Conservation (phyloP, 2,888 invertebrate species). For the Neuroscelio doddi region DNA sequence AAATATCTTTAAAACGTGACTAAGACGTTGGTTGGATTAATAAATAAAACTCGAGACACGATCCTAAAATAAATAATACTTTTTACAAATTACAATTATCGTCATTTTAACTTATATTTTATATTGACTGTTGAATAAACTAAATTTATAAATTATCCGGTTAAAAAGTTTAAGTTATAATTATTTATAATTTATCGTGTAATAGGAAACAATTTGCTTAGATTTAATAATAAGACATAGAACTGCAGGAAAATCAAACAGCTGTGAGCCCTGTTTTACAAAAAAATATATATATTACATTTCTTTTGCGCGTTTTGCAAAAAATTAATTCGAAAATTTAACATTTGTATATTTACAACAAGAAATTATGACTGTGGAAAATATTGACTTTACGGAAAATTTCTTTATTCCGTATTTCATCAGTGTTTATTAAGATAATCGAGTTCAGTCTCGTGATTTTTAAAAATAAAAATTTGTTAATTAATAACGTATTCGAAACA, state of each 20-base stretch:
- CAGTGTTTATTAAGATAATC: no score
- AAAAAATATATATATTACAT: background rate
- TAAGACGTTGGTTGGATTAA: background rate
- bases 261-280: background rate
- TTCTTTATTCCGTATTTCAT: no score
- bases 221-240: background rate
- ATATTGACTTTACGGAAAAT: no score
- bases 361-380: no score
- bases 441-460: no score
- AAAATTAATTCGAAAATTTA: no score
- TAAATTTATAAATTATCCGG: background rate
- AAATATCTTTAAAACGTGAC: background rate
- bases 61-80: background rate
- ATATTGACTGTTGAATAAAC: background rate
- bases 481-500: no score
- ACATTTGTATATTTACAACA: no score
- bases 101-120: background rate
- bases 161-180: background rate
- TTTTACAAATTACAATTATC: background rate
- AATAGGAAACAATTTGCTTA: slow-evolving; percentile 2
- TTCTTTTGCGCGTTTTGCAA: background rate
- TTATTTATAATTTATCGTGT: background rate
- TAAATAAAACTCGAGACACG: background rate
- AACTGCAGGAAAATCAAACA: background rate
- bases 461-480: no score